phyloP scores from a whole-genome alignment of 2,797 vertebrate genomes.

The Coilia nasus region DNA sequence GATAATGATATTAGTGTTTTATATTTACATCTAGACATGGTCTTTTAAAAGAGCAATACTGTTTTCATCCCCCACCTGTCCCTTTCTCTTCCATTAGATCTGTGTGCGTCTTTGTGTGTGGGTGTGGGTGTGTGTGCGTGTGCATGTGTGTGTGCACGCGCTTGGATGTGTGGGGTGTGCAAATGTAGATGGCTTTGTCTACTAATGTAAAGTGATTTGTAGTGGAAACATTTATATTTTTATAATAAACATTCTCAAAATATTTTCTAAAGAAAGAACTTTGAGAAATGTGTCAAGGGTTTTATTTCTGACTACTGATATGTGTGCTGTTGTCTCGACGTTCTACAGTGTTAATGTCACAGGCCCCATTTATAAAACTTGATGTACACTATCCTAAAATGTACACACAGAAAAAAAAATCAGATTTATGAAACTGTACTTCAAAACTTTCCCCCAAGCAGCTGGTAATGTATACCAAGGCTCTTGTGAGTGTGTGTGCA shows the following conservation, averaged over 20 bases:
- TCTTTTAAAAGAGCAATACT: conserved; percentile 85
- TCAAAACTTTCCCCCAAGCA: too few species aligned
- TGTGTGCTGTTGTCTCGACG: neutral
- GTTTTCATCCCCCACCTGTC: conserved; percentile 67
- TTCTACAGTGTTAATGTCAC: too few species aligned
- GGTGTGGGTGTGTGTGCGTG: conserved; percentile 60
- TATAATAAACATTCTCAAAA: conserved; percentile 99
- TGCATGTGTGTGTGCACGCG: conserved; percentile 69
- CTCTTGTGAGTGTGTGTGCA: too few species aligned
- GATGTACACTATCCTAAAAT: too few species aligned
- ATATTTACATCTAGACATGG: conserved; percentile 85
- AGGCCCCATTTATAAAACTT: too few species aligned
- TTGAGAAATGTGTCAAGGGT: conserved; percentile 73
- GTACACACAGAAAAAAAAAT: too few species aligned
- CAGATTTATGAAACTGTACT: too few species aligned
- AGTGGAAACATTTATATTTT: conserved; percentile 99
- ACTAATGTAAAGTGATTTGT: conserved; percentile 99
- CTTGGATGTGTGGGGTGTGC: conserved; percentile 69
- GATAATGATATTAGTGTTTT: conserved; percentile 83
- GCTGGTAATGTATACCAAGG: too few species aligned
- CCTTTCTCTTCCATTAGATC: conserved; percentile 64
- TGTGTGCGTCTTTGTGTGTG: conserved; percentile 71
- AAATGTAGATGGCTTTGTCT: conserved; percentile 97
- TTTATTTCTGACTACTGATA: conserved; percentile 46
- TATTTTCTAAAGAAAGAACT: conserved; percentile 97